Conservation (phyloP, 2,113 vertebrate genomes). For the Anoplopoma fimbria region DNA sequence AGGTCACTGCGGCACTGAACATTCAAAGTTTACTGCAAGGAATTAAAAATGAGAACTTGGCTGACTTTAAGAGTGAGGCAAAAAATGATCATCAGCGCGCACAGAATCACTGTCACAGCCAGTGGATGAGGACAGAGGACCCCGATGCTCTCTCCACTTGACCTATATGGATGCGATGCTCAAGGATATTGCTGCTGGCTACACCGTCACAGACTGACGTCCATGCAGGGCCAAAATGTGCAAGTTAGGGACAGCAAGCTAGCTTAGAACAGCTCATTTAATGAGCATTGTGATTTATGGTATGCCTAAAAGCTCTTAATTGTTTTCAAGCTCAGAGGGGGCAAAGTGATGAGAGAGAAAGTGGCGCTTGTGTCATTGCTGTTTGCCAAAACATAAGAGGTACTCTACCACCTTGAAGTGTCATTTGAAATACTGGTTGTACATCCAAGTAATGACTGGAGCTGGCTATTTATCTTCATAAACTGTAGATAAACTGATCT, state of each 20-base stretch:
- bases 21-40: background rate
- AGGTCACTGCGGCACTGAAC: background rate
- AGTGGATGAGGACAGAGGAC: slow-evolving; percentile 32
- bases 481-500: background rate
- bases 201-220: slow-evolving; percentile 13
- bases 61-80: slow-evolving; percentile 5
- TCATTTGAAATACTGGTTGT: background rate
- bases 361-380: background rate
- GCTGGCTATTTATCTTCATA: background rate
- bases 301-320: background rate
- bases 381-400: background rate
- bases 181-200: slow-evolving; percentile 21
- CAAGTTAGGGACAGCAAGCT: background rate
- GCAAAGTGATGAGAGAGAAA: background rate
- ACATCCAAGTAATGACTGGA: slow-evolving; percentile 1
- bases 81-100: slow-evolving; percentile 35
- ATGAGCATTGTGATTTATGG: background rate
- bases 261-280: slow-evolving; percentile 21
- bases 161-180: slow-evolving; percentile 27
- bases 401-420: background rate
- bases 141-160: slow-evolving; percentile 42
- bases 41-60: background rate
- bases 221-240: slow-evolving; percentile 32
- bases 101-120: slow-evolving; percentile 25
- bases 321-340: background rate